Evolutionary conservation across 2,888 invertebrate species (phyloP).

Genomic region (Pantelozetes paolii): DNA sequence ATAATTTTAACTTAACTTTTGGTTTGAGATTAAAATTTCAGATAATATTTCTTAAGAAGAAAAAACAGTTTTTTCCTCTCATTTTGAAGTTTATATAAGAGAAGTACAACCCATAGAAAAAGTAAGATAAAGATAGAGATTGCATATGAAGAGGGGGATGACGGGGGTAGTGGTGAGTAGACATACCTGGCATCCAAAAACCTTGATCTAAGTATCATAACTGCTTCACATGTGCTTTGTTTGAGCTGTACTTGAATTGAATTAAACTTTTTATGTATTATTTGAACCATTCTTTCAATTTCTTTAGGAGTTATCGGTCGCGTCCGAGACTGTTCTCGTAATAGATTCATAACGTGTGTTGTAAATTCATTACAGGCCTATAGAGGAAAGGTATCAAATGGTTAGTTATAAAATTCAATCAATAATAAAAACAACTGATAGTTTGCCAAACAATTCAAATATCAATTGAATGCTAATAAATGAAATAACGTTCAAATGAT

Average conservation of each 20-base stretch:
- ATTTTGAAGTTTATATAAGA: not conserved
- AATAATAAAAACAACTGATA: not conserved
- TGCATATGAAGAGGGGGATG: not conserved
- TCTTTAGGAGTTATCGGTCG: slow-evolving; percentile 96
- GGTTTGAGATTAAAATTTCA: not conserved
- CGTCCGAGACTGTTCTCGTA: slow-evolving; percentile 93
- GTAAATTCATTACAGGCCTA: slow-evolving; percentile 99
- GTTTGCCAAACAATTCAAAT: not conserved
- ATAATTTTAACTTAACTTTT: slow-evolving; percentile 6
- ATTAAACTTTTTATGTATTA: slow-evolving; percentile 96
- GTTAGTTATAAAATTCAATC: too few relatives aligned
- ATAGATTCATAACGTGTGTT: slow-evolving; percentile 97
- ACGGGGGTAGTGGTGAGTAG: not conserved
- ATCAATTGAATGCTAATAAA: not conserved
- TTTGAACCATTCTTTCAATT: slow-evolving; percentile 98
- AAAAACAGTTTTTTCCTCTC: not conserved
- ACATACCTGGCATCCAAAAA: slow-evolving; percentile 66
- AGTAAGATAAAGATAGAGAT: slow-evolving; percentile 2
- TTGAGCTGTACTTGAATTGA: slow-evolving; percentile 89
- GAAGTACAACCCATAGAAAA: slow-evolving; percentile 23
- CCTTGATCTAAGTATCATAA: slow-evolving; percentile 92
- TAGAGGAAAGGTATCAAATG: not conserved
- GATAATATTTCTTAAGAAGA: slow-evolving; percentile 1
- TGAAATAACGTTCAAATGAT: too few relatives aligned
- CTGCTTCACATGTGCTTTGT: slow-evolving; percentile 98